phyloP scores from a whole-genome alignment of 2,797 vertebrate species.

The Characodon lateralis region DNA sequence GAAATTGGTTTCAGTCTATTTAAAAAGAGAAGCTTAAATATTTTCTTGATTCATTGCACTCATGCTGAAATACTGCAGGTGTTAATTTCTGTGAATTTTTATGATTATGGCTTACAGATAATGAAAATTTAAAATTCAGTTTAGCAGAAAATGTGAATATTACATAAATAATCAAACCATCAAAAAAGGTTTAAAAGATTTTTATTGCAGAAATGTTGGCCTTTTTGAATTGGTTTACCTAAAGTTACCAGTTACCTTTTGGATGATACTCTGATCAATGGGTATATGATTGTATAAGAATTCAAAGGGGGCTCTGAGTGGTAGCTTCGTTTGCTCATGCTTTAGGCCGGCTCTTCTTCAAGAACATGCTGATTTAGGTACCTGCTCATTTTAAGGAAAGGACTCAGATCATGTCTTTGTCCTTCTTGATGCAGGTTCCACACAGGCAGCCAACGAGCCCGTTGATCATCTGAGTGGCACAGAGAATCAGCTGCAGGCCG shows the following conservation, averaged over 20 bases:
- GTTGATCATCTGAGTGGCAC: constrained; percentile 81
- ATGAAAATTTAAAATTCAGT: neutral
- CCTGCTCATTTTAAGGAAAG: rapidly evolving
- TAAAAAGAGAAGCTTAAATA: neutral
- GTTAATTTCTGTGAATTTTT: neutral
- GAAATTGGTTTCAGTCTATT: neutral
- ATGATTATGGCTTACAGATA: neutral
- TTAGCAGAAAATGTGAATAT: neutral
- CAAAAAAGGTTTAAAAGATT: neutral
- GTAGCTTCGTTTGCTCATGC: neutral
- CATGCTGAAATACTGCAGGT: neutral
- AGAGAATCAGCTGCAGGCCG: constrained; percentile 75
- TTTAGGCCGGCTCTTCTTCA: too few species aligned
- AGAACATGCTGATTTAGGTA: neutral
- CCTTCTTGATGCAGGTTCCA: constrained; percentile 75
- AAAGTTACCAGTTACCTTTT: neutral
- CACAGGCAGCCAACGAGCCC: constrained; percentile 84
- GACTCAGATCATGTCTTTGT: constrained; percentile 44
- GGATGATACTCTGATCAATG: too few species aligned
- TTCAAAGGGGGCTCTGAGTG: too few species aligned
- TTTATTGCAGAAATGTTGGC: neutral
- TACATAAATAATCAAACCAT: neutral
- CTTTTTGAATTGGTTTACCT: neutral
- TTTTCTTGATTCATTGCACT: neutral
- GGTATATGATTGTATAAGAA: too few species aligned